Evolutionary conservation across 2,113 vertebrate species (phyloP), one percentile per base, ranked within the genome.

Genomic region (Gulo gulo): DNA sequence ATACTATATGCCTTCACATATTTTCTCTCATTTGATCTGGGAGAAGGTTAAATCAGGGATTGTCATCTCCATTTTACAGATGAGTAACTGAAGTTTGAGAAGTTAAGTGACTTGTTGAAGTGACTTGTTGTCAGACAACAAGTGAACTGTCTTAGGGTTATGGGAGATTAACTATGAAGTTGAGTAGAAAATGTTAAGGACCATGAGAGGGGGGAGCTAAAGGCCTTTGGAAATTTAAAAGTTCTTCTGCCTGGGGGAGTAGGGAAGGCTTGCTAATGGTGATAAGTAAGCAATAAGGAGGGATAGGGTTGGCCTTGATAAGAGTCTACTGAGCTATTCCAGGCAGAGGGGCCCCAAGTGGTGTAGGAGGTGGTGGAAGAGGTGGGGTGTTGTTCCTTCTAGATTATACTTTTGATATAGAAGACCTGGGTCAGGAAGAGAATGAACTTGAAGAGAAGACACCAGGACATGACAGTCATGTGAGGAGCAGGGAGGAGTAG

Each of bases 1-100:
- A 34, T 80, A 57, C 39, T 83, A 73, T 90, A 90, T 89, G 8
- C 47, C 80, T 96, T 92, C 45, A 96, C 42, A 80, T 85, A 61
- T 74, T 95, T 92, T 88, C 76, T 94, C 65, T 97, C 34, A 95
- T 94, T 92, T 90, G 31, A 92, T 87, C 16, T 50, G 14, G 24
- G n/a, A 92, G 50, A 23, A 95, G 1, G 36, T 89, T 88, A 78
- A 55, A 89, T 29, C 11, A 23, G 31, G 23, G 55, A 80, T 78
- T 89, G 26, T 90, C 42, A 81, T 88, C 55, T 34, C 18, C 42
- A 20, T 83, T 95, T 94, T 96, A 96, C 18, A 74, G 76, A 86
- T 89, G 16, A 83, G 61, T 42, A 83, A 36, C 79, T 91, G 80
- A 88, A 87, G 34, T 31, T 91, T 80, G 24, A 94, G 39, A 65